Evolutionary conservation across 2,113 vertebrate species (phyloP), one percentile per base, ranked within the genome.

Genomic region (Australoheros scitulus): DNA sequence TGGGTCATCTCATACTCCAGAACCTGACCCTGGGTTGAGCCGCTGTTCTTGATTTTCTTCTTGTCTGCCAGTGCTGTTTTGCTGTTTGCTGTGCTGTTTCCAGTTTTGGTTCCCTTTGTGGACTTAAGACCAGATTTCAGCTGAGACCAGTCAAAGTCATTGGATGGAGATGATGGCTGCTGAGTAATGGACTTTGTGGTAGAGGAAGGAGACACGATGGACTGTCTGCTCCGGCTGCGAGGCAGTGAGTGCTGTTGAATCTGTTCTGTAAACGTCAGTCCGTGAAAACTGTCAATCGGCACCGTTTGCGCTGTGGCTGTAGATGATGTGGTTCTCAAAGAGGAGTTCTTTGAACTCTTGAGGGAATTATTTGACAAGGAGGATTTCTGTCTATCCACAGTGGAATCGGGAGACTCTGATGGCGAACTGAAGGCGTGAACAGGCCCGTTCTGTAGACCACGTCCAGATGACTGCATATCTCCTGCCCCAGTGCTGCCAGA

Each of bases 1-100:
- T 98, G 97, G 85, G 97, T 99, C 98, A 99, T 99, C 92, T 99
- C 98, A 7, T 99, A 99, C 90, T 99, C 98, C 82, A 98, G 90
- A 85, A 98, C 97, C 93, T 98, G 97, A 41, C 96, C 94, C 64
- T 98, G 97, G 56, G 91, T 94, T 26, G 96, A 96, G 59, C 92
- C 91, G 18, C 91, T 95, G 87, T 96, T 97, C 50, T 99, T 99
- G 2, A 77, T 76, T 83, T 95, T 91, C 89, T 97, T 99, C 88
- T 96, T 99, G 13, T 97, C 97, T 77, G 95, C 96, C n/a, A 95
- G 95, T 14, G 93, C 95, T 24, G 95, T 95, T 93, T 97, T 98
- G 89, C 92, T 92, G 47, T 97, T 97, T 0, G 93, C 93, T 2
- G 91, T 93, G 41, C 89, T 88, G n/a, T 97, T 97, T 4, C 96